Conservation (phyloP, 2,113 vertebrate species). For the Corythaixoides concolor region DNA sequence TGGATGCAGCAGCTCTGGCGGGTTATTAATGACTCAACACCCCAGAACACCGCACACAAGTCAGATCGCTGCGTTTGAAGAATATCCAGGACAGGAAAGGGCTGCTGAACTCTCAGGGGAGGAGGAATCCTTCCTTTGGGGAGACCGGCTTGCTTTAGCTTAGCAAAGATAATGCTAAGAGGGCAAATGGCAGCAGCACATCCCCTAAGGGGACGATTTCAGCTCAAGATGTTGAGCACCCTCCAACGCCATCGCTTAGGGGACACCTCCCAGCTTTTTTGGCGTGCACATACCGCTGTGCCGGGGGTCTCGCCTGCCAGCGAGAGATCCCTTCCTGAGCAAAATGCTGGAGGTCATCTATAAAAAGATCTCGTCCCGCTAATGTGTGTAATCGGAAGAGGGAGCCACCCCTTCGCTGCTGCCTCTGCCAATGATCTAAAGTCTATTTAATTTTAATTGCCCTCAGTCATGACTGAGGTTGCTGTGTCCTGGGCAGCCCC, state of each 20-base stretch:
- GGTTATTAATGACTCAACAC: neutral
- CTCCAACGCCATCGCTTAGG: accelerated
- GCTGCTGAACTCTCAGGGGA: neutral
- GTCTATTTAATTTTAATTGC: neutral
- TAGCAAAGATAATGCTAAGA: neutral
- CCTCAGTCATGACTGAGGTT: neutral
- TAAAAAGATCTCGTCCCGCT: neutral
- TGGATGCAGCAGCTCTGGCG: neutral
- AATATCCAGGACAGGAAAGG: neutral
- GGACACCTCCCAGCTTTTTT: neutral
- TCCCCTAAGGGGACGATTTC: neutral
- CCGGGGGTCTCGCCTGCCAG: neutral
- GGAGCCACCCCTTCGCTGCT: accelerated
- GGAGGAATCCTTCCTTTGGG: neutral
- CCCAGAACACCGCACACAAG: neutral
- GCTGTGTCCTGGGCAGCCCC: neutral
- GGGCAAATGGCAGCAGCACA: neutral
- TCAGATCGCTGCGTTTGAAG: neutral
- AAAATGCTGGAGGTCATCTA: accelerated
- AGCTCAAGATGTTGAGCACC: accelerated
- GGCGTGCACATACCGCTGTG: accelerated
- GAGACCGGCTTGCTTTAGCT: neutral
- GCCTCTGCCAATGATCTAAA: neutral
- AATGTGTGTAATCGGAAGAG: neutral
- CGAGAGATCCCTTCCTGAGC: neutral